Evolutionary conservation across 2,888 invertebrate genomes (phyloP), one percentile per base, ranked within the genome.

Genomic region (Drosophila austrosaltans): DNA sequence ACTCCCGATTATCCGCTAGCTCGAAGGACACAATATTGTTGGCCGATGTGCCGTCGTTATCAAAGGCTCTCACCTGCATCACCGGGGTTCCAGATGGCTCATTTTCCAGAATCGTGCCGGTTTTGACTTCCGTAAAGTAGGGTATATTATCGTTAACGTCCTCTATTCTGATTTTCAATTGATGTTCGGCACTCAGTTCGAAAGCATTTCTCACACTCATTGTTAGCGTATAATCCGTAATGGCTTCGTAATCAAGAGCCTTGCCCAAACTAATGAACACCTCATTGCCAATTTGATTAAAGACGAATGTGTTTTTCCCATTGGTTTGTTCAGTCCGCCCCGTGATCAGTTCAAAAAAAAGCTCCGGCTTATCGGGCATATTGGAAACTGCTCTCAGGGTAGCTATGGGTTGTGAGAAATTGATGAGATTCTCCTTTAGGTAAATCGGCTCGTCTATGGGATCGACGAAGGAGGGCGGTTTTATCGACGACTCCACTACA

Each of bases 71-170:
- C 22, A 93, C 96, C 92, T 96, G 96, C 96, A 97, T 97, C 0
- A 98, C 98, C 8, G 95, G 95, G 4, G 96, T 97, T 2, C 97
- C 97, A 0, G 94, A 93, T 0, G 94, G 94, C 90, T 97, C 97
- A 89, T 98, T 97, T 93, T 98, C 98, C 71, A 96, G 92, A 3
- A 98, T 97, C 81, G 95, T 96, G 1, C 97, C 97, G 16, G 95
- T 95, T 84, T 95, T 94, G 12, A 96, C 94, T 91, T 97, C 97
- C 56, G 96, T 96, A 89, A 98, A 98, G 79, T 95, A 95, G 0
- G 96, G 98, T 79, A 96, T 96, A 89, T 97, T 97, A 91, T 98
- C 98, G 89, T 98, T 98, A 0, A 97, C 97, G 91, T 98, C 98
- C 89, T 95, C 94, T 1, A 98, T 94, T 91, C 95, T 94, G 39